A percentile compares a stretch with the other conserved stretches of the same genome.
These are phyloP conservation scores for Actinemys pallida DNA, from an alignment of 2,113 vertebrate species.

Conservation along the genomic window DNA sequence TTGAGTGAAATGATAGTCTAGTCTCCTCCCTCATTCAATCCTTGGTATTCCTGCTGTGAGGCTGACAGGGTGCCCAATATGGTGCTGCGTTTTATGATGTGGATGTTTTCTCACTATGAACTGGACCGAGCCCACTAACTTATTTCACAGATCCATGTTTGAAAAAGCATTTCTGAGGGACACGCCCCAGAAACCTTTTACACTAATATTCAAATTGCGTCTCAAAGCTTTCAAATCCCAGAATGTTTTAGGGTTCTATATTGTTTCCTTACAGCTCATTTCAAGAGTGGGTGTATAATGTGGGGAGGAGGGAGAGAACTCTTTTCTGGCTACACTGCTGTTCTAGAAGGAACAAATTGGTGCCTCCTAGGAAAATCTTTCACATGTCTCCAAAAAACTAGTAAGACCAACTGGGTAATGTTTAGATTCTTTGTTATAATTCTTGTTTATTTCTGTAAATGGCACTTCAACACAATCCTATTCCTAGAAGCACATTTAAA, in stretches of 20 bases:
- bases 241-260: neutral
- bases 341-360: neutral
- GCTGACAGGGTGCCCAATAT: neutral
- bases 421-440: slow-evolving; percentile 2
- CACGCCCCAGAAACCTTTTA: neutral
- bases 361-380: neutral
- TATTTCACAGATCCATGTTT: neutral
- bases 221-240: neutral
- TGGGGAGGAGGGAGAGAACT: neutral
- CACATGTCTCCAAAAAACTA: neutral
- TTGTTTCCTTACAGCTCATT: neutral
- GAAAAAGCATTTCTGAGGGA: neutral
- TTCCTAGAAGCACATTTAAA: slow-evolving; percentile 3
- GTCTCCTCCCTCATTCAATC: neutral
- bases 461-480: slow-evolving; percentile 30
- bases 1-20: neutral
- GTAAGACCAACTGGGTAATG: neutral
- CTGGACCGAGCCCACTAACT: neutral
- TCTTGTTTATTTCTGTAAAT: slow-evolving; percentile 54
- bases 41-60: neutral
- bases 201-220: neutral
- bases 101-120: neutral
- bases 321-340: neutral
- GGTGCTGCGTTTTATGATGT: rapidly evolving
- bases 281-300: neutral